A percentile compares a stretch with the other conserved stretches of the same genome.
Evolutionary conservation across 2,113 vertebrate species (phyloP).

Genomic region (Typhlomys cinereus): DNA sequence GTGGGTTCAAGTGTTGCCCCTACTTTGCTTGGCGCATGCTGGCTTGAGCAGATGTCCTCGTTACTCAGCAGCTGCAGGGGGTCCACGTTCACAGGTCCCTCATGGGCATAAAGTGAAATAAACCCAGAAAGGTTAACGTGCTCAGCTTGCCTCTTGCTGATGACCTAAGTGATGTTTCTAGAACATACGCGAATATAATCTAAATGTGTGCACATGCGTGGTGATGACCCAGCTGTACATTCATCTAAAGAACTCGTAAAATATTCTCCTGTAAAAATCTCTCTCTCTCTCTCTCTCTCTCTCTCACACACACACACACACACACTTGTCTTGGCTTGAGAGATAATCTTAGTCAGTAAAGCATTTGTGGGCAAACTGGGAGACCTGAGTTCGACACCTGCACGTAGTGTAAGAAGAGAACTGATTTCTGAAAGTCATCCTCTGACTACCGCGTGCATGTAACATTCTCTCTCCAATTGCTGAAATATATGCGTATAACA

Average conservation of each 20-base stretch:
- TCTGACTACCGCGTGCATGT: too few relatives aligned
- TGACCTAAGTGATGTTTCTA: neutral
- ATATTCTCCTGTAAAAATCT: neutral
- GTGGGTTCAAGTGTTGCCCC: neutral
- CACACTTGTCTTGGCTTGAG: too few relatives aligned
- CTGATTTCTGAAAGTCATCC: too few relatives aligned
- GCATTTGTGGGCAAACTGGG: too few relatives aligned
- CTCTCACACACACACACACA: too few relatives aligned
- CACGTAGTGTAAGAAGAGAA: too few relatives aligned
- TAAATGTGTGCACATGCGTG: neutral
- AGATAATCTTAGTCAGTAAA: too few relatives aligned
- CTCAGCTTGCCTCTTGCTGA: neutral
- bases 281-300: too few relatives aligned
- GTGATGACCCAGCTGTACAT: fast-evolving
- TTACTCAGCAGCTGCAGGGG: neutral
- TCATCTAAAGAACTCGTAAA: neutral
- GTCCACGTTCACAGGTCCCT: neutral
- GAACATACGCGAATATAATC: too few relatives aligned
- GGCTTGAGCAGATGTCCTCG: neutral
- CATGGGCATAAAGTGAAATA: neutral
- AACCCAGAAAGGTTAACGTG: neutral
- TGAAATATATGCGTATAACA: too few relatives aligned
- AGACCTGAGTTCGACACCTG: too few relatives aligned
- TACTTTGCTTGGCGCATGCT: neutral
- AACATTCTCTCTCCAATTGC: too few relatives aligned